A percentile compares a stretch with the other conserved stretches of the same genome.
Conservation (phyloP, 2,797 vertebrate species). For the Clarias pachynema region DNA sequence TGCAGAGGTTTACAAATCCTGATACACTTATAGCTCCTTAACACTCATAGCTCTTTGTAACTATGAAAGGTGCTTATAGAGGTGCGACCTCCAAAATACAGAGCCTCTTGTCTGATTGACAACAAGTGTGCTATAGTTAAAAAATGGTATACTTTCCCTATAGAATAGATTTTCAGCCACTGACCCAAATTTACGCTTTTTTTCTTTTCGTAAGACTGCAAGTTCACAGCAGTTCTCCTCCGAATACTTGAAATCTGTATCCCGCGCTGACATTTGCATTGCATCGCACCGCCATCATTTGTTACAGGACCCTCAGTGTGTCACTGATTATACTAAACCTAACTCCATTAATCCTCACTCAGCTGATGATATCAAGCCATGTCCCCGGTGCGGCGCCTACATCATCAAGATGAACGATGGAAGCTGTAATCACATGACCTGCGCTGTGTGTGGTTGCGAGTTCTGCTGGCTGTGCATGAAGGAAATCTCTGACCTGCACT, state of each 20-base stretch:
- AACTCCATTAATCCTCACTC: slow-evolving; percentile 41
- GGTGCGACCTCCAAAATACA: background rate
- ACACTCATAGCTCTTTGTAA: background rate
- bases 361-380: slow-evolving; percentile 98
- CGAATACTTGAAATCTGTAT: background rate
- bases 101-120: background rate
- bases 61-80: background rate
- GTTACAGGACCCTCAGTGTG: slow-evolving; percentile 32
- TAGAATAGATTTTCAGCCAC: background rate
- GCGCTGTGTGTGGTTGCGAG: slow-evolving; percentile 96
- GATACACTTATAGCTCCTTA: background rate
- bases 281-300: slow-evolving; percentile 15
- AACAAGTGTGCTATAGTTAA: background rate
- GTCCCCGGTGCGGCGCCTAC: slow-evolving; percentile 94
- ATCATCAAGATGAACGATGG: slow-evolving; percentile 99
- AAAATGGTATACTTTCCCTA: too few species aligned
- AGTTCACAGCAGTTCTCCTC: background rate
- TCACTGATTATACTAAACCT: slow-evolving; percentile 43
- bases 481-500: slow-evolving; percentile 99
- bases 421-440: slow-evolving; percentile 99
- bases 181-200: background rate
- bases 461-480: slow-evolving; percentile 99
- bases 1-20: background rate
- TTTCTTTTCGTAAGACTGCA: background rate
- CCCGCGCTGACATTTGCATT: slow-evolving; percentile 30